These are phyloP conservation scores for Formica selysi DNA, from an alignment of 1,140 invertebrate species.

Conservation along the genomic window DNA sequence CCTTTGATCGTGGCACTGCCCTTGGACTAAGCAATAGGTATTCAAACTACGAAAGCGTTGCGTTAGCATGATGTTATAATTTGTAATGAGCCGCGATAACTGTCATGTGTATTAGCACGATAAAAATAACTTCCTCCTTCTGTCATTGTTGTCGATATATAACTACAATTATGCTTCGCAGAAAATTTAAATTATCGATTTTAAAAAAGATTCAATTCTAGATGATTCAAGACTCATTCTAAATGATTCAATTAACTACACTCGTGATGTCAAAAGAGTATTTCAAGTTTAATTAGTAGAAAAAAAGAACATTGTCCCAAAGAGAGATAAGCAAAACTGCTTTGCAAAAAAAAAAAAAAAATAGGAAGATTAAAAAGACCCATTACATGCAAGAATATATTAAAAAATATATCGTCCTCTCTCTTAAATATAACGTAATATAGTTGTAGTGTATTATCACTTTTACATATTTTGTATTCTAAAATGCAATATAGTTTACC, in stretches of 20 bases:
- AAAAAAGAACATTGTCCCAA: neutral
- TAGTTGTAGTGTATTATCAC: neutral
- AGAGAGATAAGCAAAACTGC: neutral
- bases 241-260: no score
- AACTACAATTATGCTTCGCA: no score
- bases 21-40: slow-evolving; percentile 27
- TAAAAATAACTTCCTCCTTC: neutral
- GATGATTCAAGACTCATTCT: no score
- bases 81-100: neutral
- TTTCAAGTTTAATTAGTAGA: neutral
- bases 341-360: neutral
- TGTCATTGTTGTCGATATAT: neutral
- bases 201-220: no score
- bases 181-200: no score
- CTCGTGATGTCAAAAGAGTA: no score
- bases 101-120: no score
- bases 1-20: slow-evolving; percentile 39
- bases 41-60: slow-evolving; percentile 15
- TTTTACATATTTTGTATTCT: neutral
- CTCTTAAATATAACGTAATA: neutral
- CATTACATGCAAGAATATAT: no score
- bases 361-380: no score
- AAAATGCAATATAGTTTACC: neutral
- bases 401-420: neutral
- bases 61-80: slow-evolving; percentile 19